Base-by-base conservation (phyloP, 2,888 invertebrate species). In the Unio delphinus region DNA sequence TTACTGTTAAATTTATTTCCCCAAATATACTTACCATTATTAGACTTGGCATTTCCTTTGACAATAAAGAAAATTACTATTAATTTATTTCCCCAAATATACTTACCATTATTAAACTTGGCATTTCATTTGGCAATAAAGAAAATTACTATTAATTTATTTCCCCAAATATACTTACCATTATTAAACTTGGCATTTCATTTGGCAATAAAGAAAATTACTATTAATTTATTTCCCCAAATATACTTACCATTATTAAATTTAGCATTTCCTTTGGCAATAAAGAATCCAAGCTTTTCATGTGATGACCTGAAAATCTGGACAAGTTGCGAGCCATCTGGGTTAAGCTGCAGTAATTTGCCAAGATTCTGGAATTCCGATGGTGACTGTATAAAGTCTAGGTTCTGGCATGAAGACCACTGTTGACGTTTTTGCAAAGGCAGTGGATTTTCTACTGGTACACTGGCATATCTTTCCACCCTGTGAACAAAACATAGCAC, bases 261-360 rank as follows among this genome's bases (percentile, higher is more conserved):
- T 54, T 85, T 82, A 18, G 83, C 81, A 65, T 79, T 85, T 18
- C 88, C 88, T 61, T 87, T 80, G 0, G 88, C 85, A n/a, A 89
- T 87, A 67, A 87, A 89, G 73, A 90, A 87, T 7, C 89, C 89
- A 34, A 88, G 84, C 17, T 86, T 86, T 55, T 87, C 87, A 64
- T 82, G 78, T 2, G 79, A 79, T 23, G 87, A 86, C 64, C 85
- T 83, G 0, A 73, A 74, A 1, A 90, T 72, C 68, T 88, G 85
- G 18, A 90, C 75, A 4, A 86, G 72, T 72, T 87, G 87, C 4
- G 88, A 83, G 6, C 89, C 88, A 75, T 89, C 89, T 45, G 82
- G 71, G 67, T 87, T 84, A 26, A 88, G 66, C 66, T 82, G 79
- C 55, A 81, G 69, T 54, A 89, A 76, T 65, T 84, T 82, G 3